Base-by-base conservation (phyloP, 2,888 invertebrate species). In the Trileptium ribeirensis region DNA sequence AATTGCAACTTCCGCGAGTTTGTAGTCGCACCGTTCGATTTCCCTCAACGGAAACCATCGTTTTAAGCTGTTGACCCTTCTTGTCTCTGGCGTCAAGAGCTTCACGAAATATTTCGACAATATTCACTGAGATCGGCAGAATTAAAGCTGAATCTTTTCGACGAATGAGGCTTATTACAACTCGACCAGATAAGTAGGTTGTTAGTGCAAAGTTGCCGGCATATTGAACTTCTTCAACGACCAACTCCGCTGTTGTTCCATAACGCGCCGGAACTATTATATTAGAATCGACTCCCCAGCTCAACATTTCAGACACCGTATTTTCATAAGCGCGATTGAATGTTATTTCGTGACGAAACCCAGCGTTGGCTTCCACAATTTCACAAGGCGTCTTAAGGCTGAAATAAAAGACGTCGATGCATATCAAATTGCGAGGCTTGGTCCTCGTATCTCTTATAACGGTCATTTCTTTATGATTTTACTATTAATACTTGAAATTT, bases 201-300 rank as follows among this genome's bases (percentile, higher is more conserved):
- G 83, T 83, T 80, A 90, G 84, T 64, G 85, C 85, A 84, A 90
- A 90, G 33, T 84, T 86, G 34, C 89, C 89, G n/a, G 83, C 85
- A 83, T 89, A 90, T 82, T 89, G 89, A 85, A 90, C 88, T 84
- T 91, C 90, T 74, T 88, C 89, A 67, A 90, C 89, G 1, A 89
- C 87, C 82, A 90, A 87, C 80, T 88, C 89, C 0, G 90, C 90
- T 34, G 88, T 89, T 1, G 90, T 90, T 80, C 86, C 84, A 79
- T 86, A 86, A 31, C 86, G 85, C 8, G 86, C 83, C 8, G 89
- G 89, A 0, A 90, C 90, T 81, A 87, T 85, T 39, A 90, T 89
- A 82, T 87, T 88, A 77, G 86, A 89, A 84, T 90, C 90, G 0
- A 90, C 90, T n/a, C 89, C 88, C 91, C 91, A 91, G 1, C 89